These are phyloP conservation scores for Psix sp. DNA, from an alignment of 1,140 invertebrate species.

Conservation along the genomic window DNA sequence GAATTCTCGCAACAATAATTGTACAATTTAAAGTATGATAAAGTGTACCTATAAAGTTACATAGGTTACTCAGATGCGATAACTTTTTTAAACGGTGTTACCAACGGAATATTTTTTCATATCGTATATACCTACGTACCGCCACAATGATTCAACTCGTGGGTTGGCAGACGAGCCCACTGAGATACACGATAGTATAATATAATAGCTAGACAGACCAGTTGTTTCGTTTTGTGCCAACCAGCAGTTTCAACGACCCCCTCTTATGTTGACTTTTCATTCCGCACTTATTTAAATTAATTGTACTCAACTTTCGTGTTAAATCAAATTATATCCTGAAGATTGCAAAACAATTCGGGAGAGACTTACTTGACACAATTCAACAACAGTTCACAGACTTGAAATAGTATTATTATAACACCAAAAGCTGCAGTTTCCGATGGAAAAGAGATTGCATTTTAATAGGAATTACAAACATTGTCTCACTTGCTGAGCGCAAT, in stretches of 20 bases:
- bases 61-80: conserved; percentile 76
- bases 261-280: conserved; percentile 5
- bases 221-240: conserved; percentile 75
- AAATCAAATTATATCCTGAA: too few relatives aligned
- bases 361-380: too few relatives aligned
- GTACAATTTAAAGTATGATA: conserved; percentile 75
- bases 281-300: too few relatives aligned
- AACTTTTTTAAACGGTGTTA: conserved; percentile 76
- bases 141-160: conserved; percentile 31
- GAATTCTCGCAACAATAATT: conserved; percentile 76
- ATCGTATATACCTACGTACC: conserved; percentile 61
- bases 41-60: conserved; percentile 71
- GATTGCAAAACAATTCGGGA: too few relatives aligned
- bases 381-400: too few relatives aligned
- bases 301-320: too few relatives aligned
- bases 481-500: too few relatives aligned
- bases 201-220: conserved; percentile 57
- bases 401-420: too few relatives aligned
- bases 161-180: conserved; percentile 33
- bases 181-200: conserved; percentile 50
- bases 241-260: conserved; percentile 59
- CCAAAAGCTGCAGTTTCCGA: too few relatives aligned
- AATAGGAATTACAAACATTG: too few relatives aligned
- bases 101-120: conserved; percentile 73
- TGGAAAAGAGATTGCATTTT: too few relatives aligned